Evolutionary conservation across 2,888 invertebrate genomes (phyloP).

Genomic region (Clistopyga incitator): DNA sequence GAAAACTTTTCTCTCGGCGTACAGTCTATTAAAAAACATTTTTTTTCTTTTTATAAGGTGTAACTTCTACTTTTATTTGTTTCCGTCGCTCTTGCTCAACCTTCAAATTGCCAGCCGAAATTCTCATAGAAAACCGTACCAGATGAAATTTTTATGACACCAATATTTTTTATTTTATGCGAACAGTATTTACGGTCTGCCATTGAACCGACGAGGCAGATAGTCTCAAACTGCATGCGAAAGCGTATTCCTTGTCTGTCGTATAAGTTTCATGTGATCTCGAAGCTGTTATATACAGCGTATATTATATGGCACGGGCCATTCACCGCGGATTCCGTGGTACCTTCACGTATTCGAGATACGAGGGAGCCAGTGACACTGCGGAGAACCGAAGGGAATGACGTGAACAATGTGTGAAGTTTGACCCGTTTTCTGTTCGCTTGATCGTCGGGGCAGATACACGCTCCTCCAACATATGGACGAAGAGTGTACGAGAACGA

Average conservation of each 20-base stretch:
- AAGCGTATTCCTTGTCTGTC: slow-evolving; percentile 18
- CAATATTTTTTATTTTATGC: neutral
- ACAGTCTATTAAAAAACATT: no score
- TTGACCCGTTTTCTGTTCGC: slow-evolving; percentile 41
- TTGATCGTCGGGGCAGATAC: slow-evolving; percentile 15
- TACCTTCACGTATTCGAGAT: slow-evolving; percentile 39
- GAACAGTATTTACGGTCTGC: neutral
- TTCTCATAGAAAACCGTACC: no score
- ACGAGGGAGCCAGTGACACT: slow-evolving; percentile 23
- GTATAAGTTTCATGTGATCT: slow-evolving; percentile 46
- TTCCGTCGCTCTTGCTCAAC: no score
- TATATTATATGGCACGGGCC: neutral
- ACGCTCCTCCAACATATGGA: slow-evolving; percentile 17
- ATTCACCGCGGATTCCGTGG: slow-evolving; percentile 13
- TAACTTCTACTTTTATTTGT: no score
- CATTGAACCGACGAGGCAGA: neutral
- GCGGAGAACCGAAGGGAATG: slow-evolving; percentile 23
- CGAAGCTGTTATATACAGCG: slow-evolving; percentile 18
- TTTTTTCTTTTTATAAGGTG: no score
- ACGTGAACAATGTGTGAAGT: slow-evolving; percentile 54
- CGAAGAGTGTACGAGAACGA: slow-evolving; percentile 14
- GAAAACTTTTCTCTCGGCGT: no score
- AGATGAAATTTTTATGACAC: neutral
- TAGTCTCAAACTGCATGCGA: slow-evolving; percentile 9
- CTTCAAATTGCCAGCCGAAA: no score